These are phyloP conservation scores for Nothura maculosa DNA, from an alignment of 2,797 vertebrate genomes.

Conservation along the genomic window DNA sequence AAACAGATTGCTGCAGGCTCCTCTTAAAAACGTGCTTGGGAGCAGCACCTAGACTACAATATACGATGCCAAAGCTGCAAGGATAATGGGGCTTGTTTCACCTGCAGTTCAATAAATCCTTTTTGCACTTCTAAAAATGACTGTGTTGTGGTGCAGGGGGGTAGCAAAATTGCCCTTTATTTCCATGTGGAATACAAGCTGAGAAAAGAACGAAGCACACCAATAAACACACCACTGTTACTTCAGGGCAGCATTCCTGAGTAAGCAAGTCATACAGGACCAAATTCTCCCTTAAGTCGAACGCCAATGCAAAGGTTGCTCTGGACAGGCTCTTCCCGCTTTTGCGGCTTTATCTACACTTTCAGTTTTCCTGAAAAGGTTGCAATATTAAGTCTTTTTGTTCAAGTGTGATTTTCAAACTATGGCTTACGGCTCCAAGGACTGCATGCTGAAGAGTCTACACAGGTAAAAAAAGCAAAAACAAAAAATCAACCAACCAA, in stretches of 20 bases:
- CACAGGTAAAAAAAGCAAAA: background rate
- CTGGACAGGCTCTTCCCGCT: background rate
- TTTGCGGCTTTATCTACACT: rapidly evolving
- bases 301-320: background rate
- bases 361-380: background rate
- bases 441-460: background rate
- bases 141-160: background rate
- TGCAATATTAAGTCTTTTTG: background rate
- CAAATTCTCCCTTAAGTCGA: background rate
- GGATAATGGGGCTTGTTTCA: constrained; percentile 31
- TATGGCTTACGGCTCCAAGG: background rate
- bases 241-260: background rate
- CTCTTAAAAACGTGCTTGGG: background rate
- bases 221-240: background rate
- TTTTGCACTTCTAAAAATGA: background rate
- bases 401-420: background rate
- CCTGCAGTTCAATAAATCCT: constrained; percentile 8
- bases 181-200: background rate
- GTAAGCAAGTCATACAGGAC: background rate
- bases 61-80: background rate
- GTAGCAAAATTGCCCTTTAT: background rate
- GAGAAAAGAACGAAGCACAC: background rate
- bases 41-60: constrained; percentile 21
- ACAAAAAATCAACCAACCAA: no score
- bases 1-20: constrained; percentile 54